Evolutionary conservation across 2,797 vertebrate genomes (phyloP).

Genomic region (Tenualosa thibaudeaui): DNA sequence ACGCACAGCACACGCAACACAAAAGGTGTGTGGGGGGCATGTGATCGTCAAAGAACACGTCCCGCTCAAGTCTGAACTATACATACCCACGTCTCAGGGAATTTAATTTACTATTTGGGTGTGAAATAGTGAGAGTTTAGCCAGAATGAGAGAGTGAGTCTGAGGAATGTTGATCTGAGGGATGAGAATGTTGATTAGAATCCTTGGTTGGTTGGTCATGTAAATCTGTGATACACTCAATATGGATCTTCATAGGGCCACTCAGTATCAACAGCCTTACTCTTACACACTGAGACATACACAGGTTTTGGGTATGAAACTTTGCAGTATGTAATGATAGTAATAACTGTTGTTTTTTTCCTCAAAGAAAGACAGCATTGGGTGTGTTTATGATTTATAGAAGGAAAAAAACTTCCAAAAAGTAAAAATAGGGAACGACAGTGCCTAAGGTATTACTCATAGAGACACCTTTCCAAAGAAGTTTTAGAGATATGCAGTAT

Average conservation of each 20-base stretch:
- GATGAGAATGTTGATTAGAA: too few relatives aligned
- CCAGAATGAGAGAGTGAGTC: too few relatives aligned
- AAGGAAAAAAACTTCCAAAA: background rate
- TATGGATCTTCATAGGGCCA: too few relatives aligned
- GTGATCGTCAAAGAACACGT: slow-evolving; percentile 51
- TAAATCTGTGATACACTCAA: too few relatives aligned
- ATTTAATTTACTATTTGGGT: background rate
- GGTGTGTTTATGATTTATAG: background rate
- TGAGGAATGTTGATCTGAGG: too few relatives aligned
- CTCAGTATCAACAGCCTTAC: too few relatives aligned
- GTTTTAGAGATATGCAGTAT: background rate
- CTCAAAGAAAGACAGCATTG: background rate
- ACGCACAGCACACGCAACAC: slow-evolving; percentile 62
- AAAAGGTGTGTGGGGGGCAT: slow-evolving; percentile 24
- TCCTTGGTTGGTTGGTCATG: too few relatives aligned
- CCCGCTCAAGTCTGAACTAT: background rate
- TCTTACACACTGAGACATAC: background rate
- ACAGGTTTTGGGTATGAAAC: background rate
- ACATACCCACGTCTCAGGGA: background rate
- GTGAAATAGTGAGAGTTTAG: background rate
- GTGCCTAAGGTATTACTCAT: background rate
- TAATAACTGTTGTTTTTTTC: background rate
- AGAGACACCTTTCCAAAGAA: background rate
- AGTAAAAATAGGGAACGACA: background rate
- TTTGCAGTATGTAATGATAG: background rate